phyloP scores from a whole-genome alignment of 1,140 invertebrate genomes.

The Nixonia krombeini region DNA sequence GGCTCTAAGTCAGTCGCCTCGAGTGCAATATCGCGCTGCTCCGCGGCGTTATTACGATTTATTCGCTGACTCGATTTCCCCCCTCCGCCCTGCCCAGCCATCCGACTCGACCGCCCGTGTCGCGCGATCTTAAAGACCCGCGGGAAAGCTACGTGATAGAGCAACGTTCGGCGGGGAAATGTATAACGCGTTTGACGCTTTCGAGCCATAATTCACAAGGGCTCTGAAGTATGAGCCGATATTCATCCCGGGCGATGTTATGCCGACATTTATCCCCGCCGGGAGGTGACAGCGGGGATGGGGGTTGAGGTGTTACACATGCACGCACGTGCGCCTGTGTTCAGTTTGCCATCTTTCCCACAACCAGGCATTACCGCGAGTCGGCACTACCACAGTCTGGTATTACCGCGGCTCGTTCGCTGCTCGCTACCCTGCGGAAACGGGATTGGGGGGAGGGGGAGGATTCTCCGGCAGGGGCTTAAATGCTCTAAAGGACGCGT shows the following conservation, averaged over 20 bases:
- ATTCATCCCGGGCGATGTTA: conserved; percentile 52
- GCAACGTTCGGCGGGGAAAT: conserved; percentile 51
- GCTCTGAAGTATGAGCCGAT: conserved; percentile 49
- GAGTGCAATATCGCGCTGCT: conserved; percentile 3
- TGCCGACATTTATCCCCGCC: conserved; percentile 50
- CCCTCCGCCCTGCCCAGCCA: no score
- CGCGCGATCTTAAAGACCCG: conserved; percentile 16
- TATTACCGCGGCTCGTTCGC: conserved; percentile 14
- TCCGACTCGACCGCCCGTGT: conserved; percentile 37
- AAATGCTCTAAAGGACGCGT: conserved; percentile 37
- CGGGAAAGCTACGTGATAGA: conserved; percentile 58
- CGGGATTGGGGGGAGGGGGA: conserved; percentile 25
- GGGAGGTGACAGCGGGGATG: conserved; percentile 9
- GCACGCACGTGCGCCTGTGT: not conserved
- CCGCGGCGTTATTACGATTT: conserved; percentile 16
- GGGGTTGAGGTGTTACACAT: no score
- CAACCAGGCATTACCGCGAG: not conserved
- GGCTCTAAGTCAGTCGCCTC: not conserved
- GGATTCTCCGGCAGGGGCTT: conserved; percentile 44
- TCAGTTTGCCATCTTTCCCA: not conserved
- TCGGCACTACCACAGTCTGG: not conserved
- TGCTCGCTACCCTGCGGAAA: conserved; percentile 15
- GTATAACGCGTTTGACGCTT: conserved; percentile 41
- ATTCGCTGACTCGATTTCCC: no score
- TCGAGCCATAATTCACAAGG: conserved; percentile 43